A percentile compares a stretch with the other conserved stretches of the same genome.
phyloP scores from a whole-genome alignment of 1,140 invertebrate genomes.

The Drosophila tropicalis region DNA sequence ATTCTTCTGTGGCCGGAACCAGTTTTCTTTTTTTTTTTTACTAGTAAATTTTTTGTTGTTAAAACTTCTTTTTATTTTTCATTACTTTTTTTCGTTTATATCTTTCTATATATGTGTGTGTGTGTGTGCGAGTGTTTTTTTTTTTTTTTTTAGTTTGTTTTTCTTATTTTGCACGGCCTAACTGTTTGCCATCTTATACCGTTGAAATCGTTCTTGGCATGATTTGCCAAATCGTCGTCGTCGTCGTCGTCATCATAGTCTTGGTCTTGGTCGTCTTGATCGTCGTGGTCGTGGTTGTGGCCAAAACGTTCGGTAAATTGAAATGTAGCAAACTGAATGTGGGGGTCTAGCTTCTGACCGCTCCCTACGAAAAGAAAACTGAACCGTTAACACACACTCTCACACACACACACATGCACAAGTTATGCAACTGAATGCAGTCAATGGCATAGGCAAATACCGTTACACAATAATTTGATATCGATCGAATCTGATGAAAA shows the following conservation, averaged over 20 bases:
- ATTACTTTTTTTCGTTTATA: slow-evolving; percentile 51
- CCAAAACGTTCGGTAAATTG: slow-evolving; percentile 18
- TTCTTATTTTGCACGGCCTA: slow-evolving; percentile 68
- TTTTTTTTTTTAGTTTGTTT: slow-evolving; percentile 35
- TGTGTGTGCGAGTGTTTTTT: slow-evolving; percentile 16
- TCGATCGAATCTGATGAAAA: slow-evolving; percentile 36
- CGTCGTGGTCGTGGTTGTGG: not conserved
- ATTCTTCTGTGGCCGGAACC: slow-evolving; percentile 77
- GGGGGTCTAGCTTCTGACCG: not conserved
- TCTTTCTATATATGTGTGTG: slow-evolving; percentile 8
- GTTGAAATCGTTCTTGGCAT: slow-evolving; percentile 62
- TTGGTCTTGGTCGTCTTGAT: not conserved
- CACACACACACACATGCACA: not conserved
- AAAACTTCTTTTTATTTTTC: slow-evolving; percentile 40
- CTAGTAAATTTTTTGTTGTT: slow-evolving; percentile 64
- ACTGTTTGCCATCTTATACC: slow-evolving; percentile 69
- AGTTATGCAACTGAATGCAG: slow-evolving; percentile 25
- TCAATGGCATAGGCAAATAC: slow-evolving; percentile 12
- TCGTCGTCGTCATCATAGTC: not conserved
- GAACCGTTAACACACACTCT: slow-evolving; percentile 1
- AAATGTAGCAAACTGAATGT: not conserved
- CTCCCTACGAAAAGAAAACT: slow-evolving; percentile 16
- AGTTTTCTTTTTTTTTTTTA: slow-evolving; percentile 63
- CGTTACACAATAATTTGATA: slow-evolving; percentile 58
- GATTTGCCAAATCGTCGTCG: slow-evolving; percentile 49